Evolutionary conservation across 64 coral and sea anemone species (phyloP).

Genomic region (Trachythela sp.): DNA sequence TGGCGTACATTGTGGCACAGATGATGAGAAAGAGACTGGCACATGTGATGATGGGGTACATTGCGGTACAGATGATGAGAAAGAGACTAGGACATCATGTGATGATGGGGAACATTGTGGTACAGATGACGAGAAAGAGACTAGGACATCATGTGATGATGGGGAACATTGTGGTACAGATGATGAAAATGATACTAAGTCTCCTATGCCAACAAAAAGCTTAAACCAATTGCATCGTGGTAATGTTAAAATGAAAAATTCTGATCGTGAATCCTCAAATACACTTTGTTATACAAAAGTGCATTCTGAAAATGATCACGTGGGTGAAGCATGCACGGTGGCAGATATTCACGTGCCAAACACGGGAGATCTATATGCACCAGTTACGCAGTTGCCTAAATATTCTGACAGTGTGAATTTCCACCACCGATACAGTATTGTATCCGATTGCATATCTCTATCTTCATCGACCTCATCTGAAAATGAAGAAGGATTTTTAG

Average conservation of each 20-base stretch:
- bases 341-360: too few relatives aligned
- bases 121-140: background rate
- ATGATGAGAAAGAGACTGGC: too few relatives aligned
- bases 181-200: conserved; percentile 4
- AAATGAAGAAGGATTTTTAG: background rate
- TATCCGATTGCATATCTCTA: background rate
- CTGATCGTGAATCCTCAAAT: too few relatives aligned
- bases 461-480: background rate
- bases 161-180: conserved; percentile 14
- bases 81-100: background rate
- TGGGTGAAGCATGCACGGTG: too few relatives aligned
- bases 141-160: background rate
- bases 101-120: background rate
- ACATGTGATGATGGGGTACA: too few relatives aligned
- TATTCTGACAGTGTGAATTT: background rate
- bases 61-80: too few relatives aligned
- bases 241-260: too few relatives aligned
- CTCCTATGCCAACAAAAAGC: background rate
- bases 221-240: background rate
- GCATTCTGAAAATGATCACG: too few relatives aligned
- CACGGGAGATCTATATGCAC: too few relatives aligned
- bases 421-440: conserved; percentile 4
- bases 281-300: too few relatives aligned
- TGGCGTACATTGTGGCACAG: too few relatives aligned
- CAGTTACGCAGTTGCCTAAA: background rate